Evolutionary conservation across 2,113 vertebrate genomes (phyloP).

Genomic region (Macrotus californicus): DNA sequence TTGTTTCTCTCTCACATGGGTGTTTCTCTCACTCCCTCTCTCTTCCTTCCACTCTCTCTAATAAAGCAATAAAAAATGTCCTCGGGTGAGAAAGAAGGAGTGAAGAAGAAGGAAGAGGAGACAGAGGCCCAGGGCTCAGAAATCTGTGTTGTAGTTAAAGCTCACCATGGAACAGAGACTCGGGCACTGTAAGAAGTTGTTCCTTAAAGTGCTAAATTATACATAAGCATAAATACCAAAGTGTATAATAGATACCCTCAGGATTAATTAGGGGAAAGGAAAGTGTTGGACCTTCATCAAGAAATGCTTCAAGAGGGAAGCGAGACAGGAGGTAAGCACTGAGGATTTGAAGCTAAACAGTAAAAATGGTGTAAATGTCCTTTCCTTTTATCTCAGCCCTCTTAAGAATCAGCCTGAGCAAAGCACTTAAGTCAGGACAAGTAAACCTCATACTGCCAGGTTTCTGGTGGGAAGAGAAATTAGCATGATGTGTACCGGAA

Average conservation of each 20-base stretch:
- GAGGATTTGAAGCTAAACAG: neutral
- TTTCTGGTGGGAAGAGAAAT: neutral
- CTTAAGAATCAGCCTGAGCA: neutral
- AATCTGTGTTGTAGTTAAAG: neutral
- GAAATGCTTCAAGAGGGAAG: neutral
- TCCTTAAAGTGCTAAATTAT: neutral
- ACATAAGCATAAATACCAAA: slow-evolving; percentile 11
- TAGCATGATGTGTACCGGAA: neutral
- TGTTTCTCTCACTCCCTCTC: no score
- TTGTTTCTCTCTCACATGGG: no score
- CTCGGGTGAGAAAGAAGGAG: no score
- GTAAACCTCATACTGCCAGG: no score
- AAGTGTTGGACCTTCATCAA: neutral
- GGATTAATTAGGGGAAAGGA: neutral
- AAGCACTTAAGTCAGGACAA: neutral
- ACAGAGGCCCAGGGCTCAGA: neutral
- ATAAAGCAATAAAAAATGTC: no score
- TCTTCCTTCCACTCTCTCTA: no score
- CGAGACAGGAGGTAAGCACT: neutral
- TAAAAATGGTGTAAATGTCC: neutral
- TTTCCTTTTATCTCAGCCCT: neutral
- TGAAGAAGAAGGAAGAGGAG: no score
- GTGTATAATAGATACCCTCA: neutral
- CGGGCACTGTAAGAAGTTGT: neutral
- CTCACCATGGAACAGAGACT: neutral